A percentile compares a stretch with the other conserved stretches of the same genome.
These are phyloP conservation scores for Magallana nippona DNA, from an alignment of 2,888 invertebrate genomes.

Conservation along the genomic window DNA sequence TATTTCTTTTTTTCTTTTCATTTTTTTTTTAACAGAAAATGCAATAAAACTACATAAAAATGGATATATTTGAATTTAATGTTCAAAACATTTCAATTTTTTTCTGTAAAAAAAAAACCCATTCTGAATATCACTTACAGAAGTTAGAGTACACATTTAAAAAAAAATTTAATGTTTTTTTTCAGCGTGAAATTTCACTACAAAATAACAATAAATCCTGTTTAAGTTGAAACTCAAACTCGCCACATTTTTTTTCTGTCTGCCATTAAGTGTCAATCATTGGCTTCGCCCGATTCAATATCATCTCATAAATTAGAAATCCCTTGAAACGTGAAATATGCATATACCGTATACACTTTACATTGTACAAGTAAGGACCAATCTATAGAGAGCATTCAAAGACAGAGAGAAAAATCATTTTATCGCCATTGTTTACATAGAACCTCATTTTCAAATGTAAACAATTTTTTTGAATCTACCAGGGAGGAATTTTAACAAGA, in stretches of 20 bases:
- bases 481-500: slow-evolving; percentile 9
- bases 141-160: neutral
- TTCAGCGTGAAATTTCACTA: slow-evolving; percentile 14
- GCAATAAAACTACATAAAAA: too few species aligned
- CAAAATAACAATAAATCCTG: neutral
- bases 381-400: neutral
- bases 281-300: neutral
- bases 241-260: neutral
- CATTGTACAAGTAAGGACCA: neutral
- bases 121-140: neutral
- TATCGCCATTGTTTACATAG: neutral
- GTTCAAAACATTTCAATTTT: too few species aligned
- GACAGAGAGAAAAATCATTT: neutral
- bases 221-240: slow-evolving; percentile 1
- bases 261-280: slow-evolving; percentile 7
- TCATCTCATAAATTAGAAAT: slow-evolving; percentile 2
- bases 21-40: too few species aligned
- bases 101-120: neutral
- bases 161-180: neutral
- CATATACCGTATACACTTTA: neutral
- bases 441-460: slow-evolving; percentile 16
- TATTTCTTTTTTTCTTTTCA: too few species aligned
- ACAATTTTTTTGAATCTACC: slow-evolving; percentile 13
- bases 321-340: neutral
- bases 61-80: too few species aligned